Base-by-base conservation (phyloP, 2,888 invertebrate genomes). In the Tetheella fluctuosa region DNA sequence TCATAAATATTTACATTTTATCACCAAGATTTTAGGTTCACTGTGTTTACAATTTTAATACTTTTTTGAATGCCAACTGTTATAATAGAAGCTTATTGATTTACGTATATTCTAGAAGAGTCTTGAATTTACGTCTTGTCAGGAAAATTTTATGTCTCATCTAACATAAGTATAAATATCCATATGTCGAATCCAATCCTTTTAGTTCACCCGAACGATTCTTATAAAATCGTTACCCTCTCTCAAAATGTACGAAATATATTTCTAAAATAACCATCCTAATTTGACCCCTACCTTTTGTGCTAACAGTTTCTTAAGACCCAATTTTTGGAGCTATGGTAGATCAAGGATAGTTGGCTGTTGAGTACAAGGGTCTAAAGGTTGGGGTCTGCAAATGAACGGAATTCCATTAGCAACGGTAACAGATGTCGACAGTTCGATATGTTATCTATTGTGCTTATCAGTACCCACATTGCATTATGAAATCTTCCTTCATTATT, bases 391-490 rank as follows among this genome's bases (percentile, higher is more conserved):
- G 58, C 59, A 61, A 69, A 61, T 60, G 64, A 62, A 63, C 53
- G 63, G 55, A 56, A 61, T 67, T 62, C 62, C 61, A 68, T 70
- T 68, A 64, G 57, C 60, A 62, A 59, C 30, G 59, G 61, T 55
- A 64, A 63, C 52, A 23, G 63, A 64, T 58, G 57, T 30, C 48
- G 42, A 58, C 56, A 55, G 48, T 48, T 48, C 48, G 48, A 48
- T 20, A 10, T 48, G 17, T 48, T 48, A 48, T 48, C 48, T 48
- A 48, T 20, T 20, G 20, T 48, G 48, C 20, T 17, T 20, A 48
- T 48, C 48, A 48, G 20, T 20, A 20, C 10, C 48, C 20, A 17
- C 48, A 10, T 10, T 20, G 6, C 48, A n/a, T n/a, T 39, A 10
- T n/a, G n/a, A 37, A 37, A 15, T n/a, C n/a, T n/a, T n/a, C n/a